Conservation (phyloP, 2,113 vertebrate genomes). For the Micromys minutus region DNA sequence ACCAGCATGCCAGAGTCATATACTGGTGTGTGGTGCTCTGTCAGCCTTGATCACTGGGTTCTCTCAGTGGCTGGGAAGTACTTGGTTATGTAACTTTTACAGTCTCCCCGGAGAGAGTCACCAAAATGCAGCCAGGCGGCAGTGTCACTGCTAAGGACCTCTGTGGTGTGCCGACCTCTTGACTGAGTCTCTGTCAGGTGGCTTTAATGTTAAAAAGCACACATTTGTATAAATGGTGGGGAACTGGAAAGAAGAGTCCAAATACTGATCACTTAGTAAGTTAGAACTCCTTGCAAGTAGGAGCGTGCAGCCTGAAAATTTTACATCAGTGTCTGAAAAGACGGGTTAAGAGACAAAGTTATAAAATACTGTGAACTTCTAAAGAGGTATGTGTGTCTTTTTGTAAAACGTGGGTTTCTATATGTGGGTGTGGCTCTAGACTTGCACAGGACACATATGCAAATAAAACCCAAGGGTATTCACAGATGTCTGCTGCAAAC, state of each 20-base stretch:
- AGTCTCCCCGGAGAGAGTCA: not conserved
- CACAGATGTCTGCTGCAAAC: not conserved
- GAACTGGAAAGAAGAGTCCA: not conserved
- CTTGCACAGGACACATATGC: not conserved
- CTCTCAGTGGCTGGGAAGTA: not conserved
- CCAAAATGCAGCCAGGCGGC: not conserved
- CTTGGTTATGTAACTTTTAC: not conserved
- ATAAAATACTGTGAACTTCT: constrained; percentile 6
- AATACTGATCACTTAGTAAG: not conserved
- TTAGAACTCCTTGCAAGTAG: not conserved
- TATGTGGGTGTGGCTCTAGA: not conserved
- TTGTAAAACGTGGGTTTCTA: not conserved
- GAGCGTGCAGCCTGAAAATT: not conserved
- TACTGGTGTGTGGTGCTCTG: not conserved
- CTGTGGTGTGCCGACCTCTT: not conserved
- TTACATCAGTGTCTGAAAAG: not conserved
- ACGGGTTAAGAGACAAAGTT: not conserved
- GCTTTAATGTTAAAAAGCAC: not conserved
- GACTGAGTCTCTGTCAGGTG: not conserved
- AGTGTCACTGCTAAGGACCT: not conserved
- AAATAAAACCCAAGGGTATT: not conserved
- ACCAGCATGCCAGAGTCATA: not conserved
- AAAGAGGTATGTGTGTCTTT: not conserved
- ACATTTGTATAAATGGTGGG: not conserved
- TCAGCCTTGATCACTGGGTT: not conserved